Percentiles rank a stretch among this genome's conserved stretches.
These are phyloP conservation scores for Gymnorhina tibicen DNA, from an alignment of 2,113 vertebrate genomes.

Conservation along the genomic window DNA sequence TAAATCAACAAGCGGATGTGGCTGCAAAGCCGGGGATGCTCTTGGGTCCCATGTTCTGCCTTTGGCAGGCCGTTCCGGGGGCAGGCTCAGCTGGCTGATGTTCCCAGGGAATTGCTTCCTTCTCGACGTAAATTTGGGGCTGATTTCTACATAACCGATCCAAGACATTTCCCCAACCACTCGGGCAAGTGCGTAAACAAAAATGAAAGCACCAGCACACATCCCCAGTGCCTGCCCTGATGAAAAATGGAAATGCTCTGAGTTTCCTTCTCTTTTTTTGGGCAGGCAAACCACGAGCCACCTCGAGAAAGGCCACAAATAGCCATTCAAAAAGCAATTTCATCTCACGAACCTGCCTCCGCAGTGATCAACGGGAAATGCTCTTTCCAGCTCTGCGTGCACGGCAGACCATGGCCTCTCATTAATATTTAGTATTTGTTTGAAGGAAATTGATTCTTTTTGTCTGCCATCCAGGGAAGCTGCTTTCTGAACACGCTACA, in stretches of 20 bases:
- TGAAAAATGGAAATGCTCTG: neutral
- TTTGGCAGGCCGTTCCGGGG: neutral
- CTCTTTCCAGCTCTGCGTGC: neutral
- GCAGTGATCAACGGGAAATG: neutral
- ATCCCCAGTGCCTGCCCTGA: neutral
- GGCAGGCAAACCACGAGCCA: neutral
- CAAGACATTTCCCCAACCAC: neutral
- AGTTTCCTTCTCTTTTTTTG: neutral
- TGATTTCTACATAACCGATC: neutral
- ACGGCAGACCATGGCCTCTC: neutral
- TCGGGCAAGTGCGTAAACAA: neutral
- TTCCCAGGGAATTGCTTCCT: neutral
- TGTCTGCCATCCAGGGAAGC: conserved; percentile 5
- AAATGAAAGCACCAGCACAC: neutral
- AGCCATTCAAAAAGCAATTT: neutral
- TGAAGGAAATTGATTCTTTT: conserved; percentile 58
- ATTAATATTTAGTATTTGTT: conserved; percentile 70
- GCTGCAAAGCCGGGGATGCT: neutral
- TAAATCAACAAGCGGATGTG: neutral
- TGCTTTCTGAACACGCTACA: neutral
- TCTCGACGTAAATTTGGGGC: neutral
- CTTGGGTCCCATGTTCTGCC: conserved; percentile 14
- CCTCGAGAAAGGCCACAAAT: neutral
- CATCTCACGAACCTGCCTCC: neutral
- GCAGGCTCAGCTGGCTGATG: neutral